Evolutionary conservation across 2,797 vertebrate genomes (phyloP), one percentile per base, ranked within the genome.

Genomic region (Takifugu rubripes): DNA sequence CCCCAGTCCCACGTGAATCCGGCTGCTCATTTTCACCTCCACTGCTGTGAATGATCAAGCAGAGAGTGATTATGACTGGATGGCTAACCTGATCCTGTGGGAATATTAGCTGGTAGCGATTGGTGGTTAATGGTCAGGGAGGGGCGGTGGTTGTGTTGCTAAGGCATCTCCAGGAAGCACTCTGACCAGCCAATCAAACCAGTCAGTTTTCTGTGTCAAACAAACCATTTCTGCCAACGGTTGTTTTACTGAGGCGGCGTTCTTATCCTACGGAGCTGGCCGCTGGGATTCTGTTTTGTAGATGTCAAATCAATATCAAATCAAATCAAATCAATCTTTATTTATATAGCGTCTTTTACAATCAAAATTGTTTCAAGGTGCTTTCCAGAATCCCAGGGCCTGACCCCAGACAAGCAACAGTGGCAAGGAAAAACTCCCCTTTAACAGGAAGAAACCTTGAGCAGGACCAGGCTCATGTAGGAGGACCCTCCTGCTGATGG

Each of bases 81-180:
- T 61, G 12, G 44, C 58, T 70, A 56, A 52, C 60, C 68, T 61
- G 55, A 60, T 56, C 70, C 54, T 25, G 0, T 44, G 66, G 73
- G 71, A 52, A 16, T 33, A 56, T 53, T 25, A 26, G 27, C 47
- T 63, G 17, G 2, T 17, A 21, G 49, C 46, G 73, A 81, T 79
- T 79, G 72, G 78, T 54, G 76, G 55, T 15, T 56, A 40, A 51
- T 25, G 66, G 66, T 59, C 54, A 54, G 54, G 54, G 59, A 58
- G 49, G 15, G n/a, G 43, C 2, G 5, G 68, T 47, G 31, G 63
- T 60, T 27, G 61, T 66, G 72, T 75, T 79, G 77, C 69, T 68
- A 68, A 68, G 74, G 72, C 50, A 49, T 77, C 64, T 62, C 57
- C 26, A 52, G 70, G 61, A 76, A 61, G 61, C 45, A 53, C 64